Base-by-base conservation (phyloP, 1,140 invertebrate species). In the Aphelenchoides besseyi region DNA sequence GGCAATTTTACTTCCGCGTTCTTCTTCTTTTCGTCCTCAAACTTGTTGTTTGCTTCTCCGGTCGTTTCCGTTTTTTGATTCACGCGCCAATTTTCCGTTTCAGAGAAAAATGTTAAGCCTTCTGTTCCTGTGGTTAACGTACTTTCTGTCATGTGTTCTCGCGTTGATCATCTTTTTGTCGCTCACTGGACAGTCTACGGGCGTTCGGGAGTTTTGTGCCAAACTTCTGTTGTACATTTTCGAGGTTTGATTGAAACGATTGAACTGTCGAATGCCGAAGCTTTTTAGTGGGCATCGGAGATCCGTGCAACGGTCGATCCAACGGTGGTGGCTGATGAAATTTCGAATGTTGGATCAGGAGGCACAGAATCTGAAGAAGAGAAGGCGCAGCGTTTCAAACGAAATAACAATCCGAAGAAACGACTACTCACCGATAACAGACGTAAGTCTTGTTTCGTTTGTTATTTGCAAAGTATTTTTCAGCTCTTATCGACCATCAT, bases 151-250 rank as follows among this genome's bases (percentile, higher is more conserved):
- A n/a, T n/a, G n/a, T n/a, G n/a, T n/a, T n/a, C n/a, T n/a, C n/a
- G n/a, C n/a, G n/a, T 67, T 67, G 33, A 48, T 70, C 41, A 35
- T 73, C 23, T 57, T 26, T 2, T 29, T 74, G 28, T 57, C 72
- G 55, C 59, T 37, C 23, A 26, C 69, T 29, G 72, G 72, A 30
- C 36, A 66, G 28, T 62, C 72, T 32, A 32, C 61, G 26, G 72
- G 72, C 23, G n/a, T 74, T 1, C 12, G 72, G n/a, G 48, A 61
- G 35, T 28, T 9, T 41, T 74, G 62, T 69, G 72, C 69, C 30
- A 9, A 53, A 28, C 28, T 54, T 8, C 37, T 73, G 54, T 18
- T 73, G 29, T 18, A 36, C 30, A 36, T 73, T 18, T 73, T 73
- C 57, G 72, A 74, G 48, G 73, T 74, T 2, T n/a, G 74, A 48